Evolutionary conservation across 2,888 invertebrate genomes (phyloP).

Genomic region (Hyalella azteca): DNA sequence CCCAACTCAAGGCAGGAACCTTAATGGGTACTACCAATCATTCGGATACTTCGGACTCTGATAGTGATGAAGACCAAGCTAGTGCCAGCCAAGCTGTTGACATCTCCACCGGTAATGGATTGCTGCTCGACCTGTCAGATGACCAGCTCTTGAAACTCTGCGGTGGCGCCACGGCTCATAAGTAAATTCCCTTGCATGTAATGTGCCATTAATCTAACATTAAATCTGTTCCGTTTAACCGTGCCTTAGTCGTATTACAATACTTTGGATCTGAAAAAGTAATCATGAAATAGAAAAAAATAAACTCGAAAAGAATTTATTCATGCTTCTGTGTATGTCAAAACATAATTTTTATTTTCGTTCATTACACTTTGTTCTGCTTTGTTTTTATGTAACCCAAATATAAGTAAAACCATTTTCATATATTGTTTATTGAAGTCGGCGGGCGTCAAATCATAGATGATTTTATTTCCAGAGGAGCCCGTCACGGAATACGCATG

Average conservation of each 20-base stretch:
- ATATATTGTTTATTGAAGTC: background rate
- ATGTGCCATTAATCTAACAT: too few species aligned
- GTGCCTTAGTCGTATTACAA: too few species aligned
- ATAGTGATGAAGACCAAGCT: background rate
- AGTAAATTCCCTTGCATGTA: too few species aligned
- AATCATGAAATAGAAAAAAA: too few species aligned
- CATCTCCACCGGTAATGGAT: background rate
- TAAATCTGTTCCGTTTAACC: too few species aligned
- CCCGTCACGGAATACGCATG: slow-evolving; percentile 29
- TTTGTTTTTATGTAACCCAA: background rate
- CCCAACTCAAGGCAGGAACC: background rate
- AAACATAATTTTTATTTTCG: too few species aligned
- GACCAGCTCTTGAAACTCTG: slow-evolving; percentile 20
- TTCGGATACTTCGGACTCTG: background rate
- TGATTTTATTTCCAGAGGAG: slow-evolving; percentile 25
- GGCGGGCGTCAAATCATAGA: too few species aligned
- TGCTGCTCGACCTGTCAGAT: background rate
- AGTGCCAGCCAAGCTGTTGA: background rate
- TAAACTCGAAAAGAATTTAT: too few species aligned
- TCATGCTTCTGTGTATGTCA: too few species aligned
- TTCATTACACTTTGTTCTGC: too few species aligned
- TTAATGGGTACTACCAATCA: background rate
- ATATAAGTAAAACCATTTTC: background rate
- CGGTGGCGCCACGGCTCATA: slow-evolving; percentile 13
- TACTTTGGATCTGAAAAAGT: too few species aligned